Percentiles rank a stretch among this genome's conserved stretches.
Evolutionary conservation across 2,888 invertebrate species (phyloP).

Genomic region (Volucella inanis): DNA sequence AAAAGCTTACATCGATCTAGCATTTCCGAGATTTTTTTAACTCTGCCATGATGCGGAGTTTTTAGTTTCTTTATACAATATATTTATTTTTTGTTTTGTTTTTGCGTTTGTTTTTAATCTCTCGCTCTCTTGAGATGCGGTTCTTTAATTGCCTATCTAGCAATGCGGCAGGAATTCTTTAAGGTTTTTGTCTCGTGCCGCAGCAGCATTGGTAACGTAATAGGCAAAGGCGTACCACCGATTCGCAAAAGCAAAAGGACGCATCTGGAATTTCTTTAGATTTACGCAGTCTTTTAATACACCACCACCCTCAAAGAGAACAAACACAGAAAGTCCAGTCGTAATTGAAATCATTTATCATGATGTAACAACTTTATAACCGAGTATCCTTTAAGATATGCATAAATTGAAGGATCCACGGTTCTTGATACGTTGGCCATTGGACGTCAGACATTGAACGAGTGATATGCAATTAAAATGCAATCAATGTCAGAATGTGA

Average conservation of each 20-base stretch:
- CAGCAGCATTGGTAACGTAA: slow-evolving; percentile 26
- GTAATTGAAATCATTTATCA: slow-evolving; percentile 65
- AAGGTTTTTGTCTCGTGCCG: slow-evolving; percentile 73
- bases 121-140: slow-evolving; percentile 68
- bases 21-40: slow-evolving; percentile 75
- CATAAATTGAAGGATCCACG: slow-evolving; percentile 45
- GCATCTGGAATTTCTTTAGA: slow-evolving; percentile 60
- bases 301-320: slow-evolving; percentile 45
- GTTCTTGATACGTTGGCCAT: too few species aligned
- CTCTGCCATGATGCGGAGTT: slow-evolving; percentile 10
- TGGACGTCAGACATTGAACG: slow-evolving; percentile 9
- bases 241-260: slow-evolving; percentile 38
- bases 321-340: background rate
- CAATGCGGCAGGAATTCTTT: slow-evolving; percentile 71
- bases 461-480: slow-evolving; percentile 67
- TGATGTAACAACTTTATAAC: slow-evolving; percentile 56
- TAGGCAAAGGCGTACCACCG: slow-evolving; percentile 24
- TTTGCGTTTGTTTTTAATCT: slow-evolving; percentile 57
- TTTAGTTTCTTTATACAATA: background rate
- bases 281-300: background rate
- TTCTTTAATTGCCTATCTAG: slow-evolving; percentile 73
- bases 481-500: slow-evolving; percentile 62
- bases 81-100: slow-evolving; percentile 26
- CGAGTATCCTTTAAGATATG: slow-evolving; percentile 37
- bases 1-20: slow-evolving; percentile 75